Evolutionary conservation across 2,797 vertebrate genomes (phyloP).

Genomic region (Tenualosa ilisha): DNA sequence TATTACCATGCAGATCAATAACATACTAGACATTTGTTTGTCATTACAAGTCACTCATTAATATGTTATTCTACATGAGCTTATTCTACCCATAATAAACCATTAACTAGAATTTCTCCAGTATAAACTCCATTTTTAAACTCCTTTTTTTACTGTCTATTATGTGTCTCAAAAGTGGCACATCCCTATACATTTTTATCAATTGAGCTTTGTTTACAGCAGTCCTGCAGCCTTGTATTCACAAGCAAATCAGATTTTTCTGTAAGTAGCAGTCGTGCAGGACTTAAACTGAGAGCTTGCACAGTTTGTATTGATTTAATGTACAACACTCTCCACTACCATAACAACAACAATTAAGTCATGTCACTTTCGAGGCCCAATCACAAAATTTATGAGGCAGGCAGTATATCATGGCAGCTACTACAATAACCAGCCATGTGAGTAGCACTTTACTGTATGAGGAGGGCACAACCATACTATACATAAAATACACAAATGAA

Average conservation of each 20-base stretch:
- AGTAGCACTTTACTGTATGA: constrained; percentile 1
- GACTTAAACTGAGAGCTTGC: background rate
- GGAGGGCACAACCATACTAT: background rate
- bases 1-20: too few relatives aligned
- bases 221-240: background rate
- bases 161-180: too few relatives aligned
- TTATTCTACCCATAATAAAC: too few relatives aligned
- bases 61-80: too few relatives aligned
- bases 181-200: too few relatives aligned
- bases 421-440: background rate
- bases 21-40: too few relatives aligned
- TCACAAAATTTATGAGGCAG: constrained; percentile 11
- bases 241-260: background rate
- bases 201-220: too few relatives aligned
- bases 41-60: too few relatives aligned
- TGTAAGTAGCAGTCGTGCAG: background rate
- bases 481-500: background rate
- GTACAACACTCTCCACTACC: background rate
- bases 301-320: background rate
- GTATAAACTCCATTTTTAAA: too few relatives aligned
- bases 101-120: too few relatives aligned
- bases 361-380: background rate
- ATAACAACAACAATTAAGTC: constrained; percentile 12
- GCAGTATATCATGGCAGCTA: background rate
- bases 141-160: too few relatives aligned